phyloP scores from a whole-genome alignment of 1,140 invertebrate species.

The Lucilia cuprina region DNA sequence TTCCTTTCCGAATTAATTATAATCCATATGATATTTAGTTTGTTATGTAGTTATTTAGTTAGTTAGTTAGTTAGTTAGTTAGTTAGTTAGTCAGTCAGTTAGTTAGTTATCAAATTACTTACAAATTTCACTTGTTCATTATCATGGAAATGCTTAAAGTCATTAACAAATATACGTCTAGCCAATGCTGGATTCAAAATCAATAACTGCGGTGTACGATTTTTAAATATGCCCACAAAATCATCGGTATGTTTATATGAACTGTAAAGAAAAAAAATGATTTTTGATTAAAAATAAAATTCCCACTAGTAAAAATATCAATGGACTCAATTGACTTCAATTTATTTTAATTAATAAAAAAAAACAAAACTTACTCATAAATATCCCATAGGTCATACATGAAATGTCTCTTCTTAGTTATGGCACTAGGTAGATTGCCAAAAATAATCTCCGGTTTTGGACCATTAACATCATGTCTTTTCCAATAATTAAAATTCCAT shows the following conservation, averaged over 20 bases:
- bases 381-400: constrained; percentile 47
- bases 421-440: constrained; percentile 51
- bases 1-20: no score
- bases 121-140: constrained; percentile 44
- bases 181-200: constrained; percentile 64
- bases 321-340: background rate
- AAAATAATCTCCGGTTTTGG: constrained; percentile 50
- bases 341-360: no score
- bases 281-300: no score
- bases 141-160: constrained; percentile 63
- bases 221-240: constrained; percentile 51
- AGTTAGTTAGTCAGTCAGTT: no score
- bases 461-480: constrained; percentile 49
- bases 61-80: no score
- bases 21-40: no score
- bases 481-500: constrained; percentile 59
- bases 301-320: no score
- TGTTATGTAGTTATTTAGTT: no score
- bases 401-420: constrained; percentile 43
- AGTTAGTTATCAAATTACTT: no score
- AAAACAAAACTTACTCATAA: constrained; percentile 43
- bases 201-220: constrained; percentile 57
- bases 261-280: constrained; percentile 27
- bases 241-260: constrained; percentile 49
- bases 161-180: constrained; percentile 64